Evolutionary conservation across 2,888 invertebrate genomes (phyloP).

Genomic region (Oeneis ivallda): DNA sequence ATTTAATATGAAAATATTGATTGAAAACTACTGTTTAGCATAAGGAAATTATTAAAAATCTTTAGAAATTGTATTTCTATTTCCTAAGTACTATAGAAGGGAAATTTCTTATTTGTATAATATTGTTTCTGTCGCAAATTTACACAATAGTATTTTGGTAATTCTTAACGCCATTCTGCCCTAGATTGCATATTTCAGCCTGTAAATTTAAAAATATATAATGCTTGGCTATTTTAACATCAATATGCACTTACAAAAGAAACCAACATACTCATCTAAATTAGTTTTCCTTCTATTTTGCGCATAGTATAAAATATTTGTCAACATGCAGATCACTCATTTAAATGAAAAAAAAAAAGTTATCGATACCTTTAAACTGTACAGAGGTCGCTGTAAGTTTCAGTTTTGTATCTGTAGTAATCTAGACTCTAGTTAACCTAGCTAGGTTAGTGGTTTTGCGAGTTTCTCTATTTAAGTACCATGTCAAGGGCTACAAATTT

Average conservation of each 20-base stretch:
- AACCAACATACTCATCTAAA: too few relatives aligned
- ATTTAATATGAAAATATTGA: neutral
- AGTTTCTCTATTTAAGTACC: slow-evolving; percentile 45
- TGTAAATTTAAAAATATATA: too few relatives aligned
- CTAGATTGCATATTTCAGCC: too few relatives aligned
- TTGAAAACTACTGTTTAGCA: slow-evolving; percentile 3
- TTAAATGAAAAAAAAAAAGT: neutral
- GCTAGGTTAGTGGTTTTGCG: slow-evolving; percentile 39
- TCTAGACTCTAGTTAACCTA: slow-evolving; percentile 36
- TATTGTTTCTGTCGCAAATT: too few relatives aligned
- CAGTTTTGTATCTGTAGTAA: slow-evolving; percentile 31
- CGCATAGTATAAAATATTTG: neutral
- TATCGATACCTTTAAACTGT: neutral
- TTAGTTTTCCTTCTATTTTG: slow-evolving; percentile 3
- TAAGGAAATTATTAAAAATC: neutral
- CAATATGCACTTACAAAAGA: too few relatives aligned
- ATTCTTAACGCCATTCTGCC: too few relatives aligned
- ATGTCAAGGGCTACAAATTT: slow-evolving; percentile 33
- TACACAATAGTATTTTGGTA: too few relatives aligned
- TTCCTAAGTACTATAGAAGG: too few relatives aligned
- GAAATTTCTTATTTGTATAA: too few relatives aligned
- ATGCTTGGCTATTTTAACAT: too few relatives aligned
- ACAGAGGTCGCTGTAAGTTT: slow-evolving; percentile 25
- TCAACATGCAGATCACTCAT: neutral
- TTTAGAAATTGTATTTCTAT: too few relatives aligned